These are phyloP conservation scores for Lottia gigantea DNA, from an alignment of 2,888 invertebrate genomes.

Conservation along the genomic window DNA sequence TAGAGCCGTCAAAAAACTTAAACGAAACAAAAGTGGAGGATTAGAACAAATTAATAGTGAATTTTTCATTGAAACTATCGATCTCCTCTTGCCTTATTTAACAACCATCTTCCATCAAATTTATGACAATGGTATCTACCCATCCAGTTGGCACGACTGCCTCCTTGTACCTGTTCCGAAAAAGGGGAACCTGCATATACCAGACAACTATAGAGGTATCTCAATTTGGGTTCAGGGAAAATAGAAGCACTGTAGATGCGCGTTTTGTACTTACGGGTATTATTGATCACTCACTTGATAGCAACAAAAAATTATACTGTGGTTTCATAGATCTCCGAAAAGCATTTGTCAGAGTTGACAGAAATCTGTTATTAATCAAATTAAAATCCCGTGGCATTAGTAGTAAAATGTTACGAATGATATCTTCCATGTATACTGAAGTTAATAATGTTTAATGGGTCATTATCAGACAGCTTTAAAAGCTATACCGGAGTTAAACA, in stretches of 20 bases:
- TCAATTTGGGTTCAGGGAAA: not conserved
- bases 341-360: conserved; percentile 1
- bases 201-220: not conserved
- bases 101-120: not conserved
- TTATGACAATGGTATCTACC: not conserved
- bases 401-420: not conserved
- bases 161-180: not conserved
- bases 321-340: not conserved
- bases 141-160: not conserved
- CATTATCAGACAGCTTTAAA: not conserved
- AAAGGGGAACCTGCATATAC: not conserved
- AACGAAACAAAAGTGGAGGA: not conserved
- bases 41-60: not conserved
- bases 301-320: not conserved
- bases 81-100: not conserved
- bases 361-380: not conserved
- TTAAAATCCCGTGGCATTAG: not conserved
- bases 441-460: not conserved
- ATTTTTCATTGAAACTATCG: not conserved
- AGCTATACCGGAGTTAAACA: not conserved
- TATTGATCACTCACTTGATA: not conserved
- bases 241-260: not conserved
- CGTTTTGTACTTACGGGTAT: not conserved
- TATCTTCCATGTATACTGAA: not conserved
- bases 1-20: conserved; percentile 1